Evolutionary conservation across 1,140 invertebrate species (phyloP).

Genomic region (Zaprionus kolodkinae): DNA sequence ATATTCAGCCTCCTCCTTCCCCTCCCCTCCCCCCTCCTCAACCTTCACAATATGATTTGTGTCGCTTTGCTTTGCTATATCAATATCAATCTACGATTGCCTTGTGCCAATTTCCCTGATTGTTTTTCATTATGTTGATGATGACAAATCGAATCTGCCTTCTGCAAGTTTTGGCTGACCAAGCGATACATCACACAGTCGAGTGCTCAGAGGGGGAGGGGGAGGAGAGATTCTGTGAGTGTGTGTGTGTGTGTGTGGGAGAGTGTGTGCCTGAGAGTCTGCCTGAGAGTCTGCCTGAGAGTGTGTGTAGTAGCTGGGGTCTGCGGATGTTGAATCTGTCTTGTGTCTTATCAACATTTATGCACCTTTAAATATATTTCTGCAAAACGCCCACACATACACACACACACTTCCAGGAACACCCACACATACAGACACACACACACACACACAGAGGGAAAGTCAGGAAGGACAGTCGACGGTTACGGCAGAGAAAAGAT

Average conservation of each 20-base stretch:
- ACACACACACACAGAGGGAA: constrained; percentile 10
- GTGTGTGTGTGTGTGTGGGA: constrained; percentile 9
- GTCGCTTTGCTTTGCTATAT: constrained; percentile 40
- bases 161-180: constrained; percentile 59
- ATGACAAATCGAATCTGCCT: constrained; percentile 75
- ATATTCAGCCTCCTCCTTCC: no score
- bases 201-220: constrained; percentile 15
- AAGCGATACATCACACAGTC: constrained; percentile 74
- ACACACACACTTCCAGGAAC: neutral
- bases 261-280: constrained; percentile 21
- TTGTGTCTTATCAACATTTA: constrained; percentile 60
- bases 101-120: constrained; percentile 64
- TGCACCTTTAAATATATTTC: constrained; percentile 61
- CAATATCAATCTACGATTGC: constrained; percentile 68
- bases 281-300: constrained; percentile 36
- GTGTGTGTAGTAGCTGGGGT: constrained; percentile 37
- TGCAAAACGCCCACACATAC: neutral
- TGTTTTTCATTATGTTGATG: constrained; percentile 77
- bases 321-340: constrained; percentile 5
- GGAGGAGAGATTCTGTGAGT: neutral
- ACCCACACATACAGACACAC: constrained; percentile 5
- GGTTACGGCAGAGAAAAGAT: constrained; percentile 62
- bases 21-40: no score
- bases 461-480: constrained; percentile 30
- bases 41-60: constrained; percentile 13